Evolutionary conservation across 2,113 vertebrate genomes (phyloP), one percentile per base, ranked within the genome.

Genomic region (Turnix velox): DNA sequence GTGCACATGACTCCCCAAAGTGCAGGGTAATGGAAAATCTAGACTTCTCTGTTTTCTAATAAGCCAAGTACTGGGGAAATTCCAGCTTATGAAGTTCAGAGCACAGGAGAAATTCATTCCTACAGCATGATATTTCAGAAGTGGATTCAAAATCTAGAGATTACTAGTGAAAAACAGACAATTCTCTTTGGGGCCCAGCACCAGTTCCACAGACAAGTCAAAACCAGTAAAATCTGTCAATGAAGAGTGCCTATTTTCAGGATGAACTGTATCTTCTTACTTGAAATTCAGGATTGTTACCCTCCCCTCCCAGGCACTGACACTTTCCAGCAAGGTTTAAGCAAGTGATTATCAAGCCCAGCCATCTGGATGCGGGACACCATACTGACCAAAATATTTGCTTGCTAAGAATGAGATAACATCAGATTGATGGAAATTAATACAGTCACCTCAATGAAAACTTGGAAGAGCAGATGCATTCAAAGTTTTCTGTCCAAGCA

Each of bases 41-140:
- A 48, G 62, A 68, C 55, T 87, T 48, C n/a, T 42, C 35, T 80
- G 42, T 83, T 94, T 84, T 69, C 74, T 91, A 85, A 87, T 43
- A 92, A 67, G 75, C 63, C 87, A 90, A 83, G 46, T 63, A 31
- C 46, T 94, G 84, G 87, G 94, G 67, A 93, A 68, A 93, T 83
- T 96, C 92, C 94, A 96, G 35, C 39, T 87, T 58, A 13, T 59
- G 89, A 94, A 92, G 84, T 89, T 93, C 91, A 94, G 82, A 87
- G 87, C 10, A 12, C 84, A 89, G 75, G 89, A 93, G 63, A 87
- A 85, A 93, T 92, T 89, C 55, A 92, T 73, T 83, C 91, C 75
- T 95, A 40, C 91, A 91, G 59, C 82, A 89, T 63, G 58, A 69
- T 89, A 72, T 73, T 84, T 72, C 66, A 83, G 81, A 87, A 85